Percentiles rank a stretch among this genome's conserved stretches.
Evolutionary conservation across 2,113 vertebrate genomes (phyloP).

Genomic region (Corapipo altera): DNA sequence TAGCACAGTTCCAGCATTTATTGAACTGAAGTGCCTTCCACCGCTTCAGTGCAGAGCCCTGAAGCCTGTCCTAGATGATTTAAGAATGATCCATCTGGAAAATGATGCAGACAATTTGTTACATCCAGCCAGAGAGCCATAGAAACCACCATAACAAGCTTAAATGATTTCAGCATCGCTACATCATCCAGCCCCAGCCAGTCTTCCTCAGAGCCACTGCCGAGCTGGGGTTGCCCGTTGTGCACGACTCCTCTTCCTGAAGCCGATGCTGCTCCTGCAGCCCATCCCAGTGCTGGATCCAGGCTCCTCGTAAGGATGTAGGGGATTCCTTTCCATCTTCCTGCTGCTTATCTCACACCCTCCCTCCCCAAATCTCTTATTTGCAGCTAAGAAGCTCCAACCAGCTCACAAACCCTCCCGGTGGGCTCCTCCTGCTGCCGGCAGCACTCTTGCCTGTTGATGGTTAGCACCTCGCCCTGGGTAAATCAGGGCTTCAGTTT

Average conservation of each 20-base stretch:
- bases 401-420: neutral
- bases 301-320: neutral
- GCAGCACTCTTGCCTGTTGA: neutral
- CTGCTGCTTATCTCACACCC: neutral
- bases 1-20: slow-evolving; percentile 19
- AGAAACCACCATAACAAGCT: slow-evolving; percentile 51
- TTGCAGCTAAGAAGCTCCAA: neutral
- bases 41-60: neutral
- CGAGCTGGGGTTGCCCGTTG: neutral
- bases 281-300: neutral
- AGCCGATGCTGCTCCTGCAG: neutral
- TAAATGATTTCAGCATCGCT: slow-evolving; percentile 50
- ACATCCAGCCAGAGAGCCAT: slow-evolving; percentile 61
- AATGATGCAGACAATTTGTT: slow-evolving; percentile 60
- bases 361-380: neutral
- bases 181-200: slow-evolving; percentile 28
- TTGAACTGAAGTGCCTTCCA: slow-evolving; percentile 24
- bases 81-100: slow-evolving; percentile 62
- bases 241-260: neutral
- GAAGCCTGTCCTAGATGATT: slow-evolving; percentile 54
- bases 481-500: neutral
- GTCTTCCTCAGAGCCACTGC: neutral
- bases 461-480: slow-evolving; percentile 6
- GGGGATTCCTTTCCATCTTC: neutral
- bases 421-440: neutral